These are phyloP conservation scores for Laupala kohalensis DNA, from an alignment of 1,140 invertebrate genomes.

Conservation along the genomic window DNA sequence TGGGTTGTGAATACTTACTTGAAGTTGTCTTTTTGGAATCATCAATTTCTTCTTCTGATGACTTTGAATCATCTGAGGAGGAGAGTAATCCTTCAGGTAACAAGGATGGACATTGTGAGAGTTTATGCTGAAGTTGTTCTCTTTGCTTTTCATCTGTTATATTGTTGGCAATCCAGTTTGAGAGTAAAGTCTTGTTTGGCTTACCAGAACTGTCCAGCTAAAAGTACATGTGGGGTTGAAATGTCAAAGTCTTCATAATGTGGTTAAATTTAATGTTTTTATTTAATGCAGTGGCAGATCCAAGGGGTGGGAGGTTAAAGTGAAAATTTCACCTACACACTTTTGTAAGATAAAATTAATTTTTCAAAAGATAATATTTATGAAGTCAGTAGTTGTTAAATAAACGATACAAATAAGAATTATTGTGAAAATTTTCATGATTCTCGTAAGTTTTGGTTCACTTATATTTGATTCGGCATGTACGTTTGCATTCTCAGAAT, in stretches of 20 bases:
- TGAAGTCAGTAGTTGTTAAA: too few relatives aligned
- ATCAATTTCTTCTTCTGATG: not conserved
- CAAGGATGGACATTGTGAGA: not conserved
- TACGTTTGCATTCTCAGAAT: too few relatives aligned
- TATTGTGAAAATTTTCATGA: too few relatives aligned
- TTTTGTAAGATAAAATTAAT: not conserved
- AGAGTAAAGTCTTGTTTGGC: not conserved
- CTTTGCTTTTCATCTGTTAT: not conserved
- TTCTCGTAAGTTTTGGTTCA: too few relatives aligned
- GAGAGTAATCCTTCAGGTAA: not conserved
- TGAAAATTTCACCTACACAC: too few relatives aligned
- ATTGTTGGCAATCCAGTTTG: not conserved
- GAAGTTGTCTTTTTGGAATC: not conserved
- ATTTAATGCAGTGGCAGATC: too few relatives aligned
- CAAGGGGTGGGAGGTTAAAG: too few relatives aligned
- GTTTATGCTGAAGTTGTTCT: not conserved
- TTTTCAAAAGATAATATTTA: not conserved
- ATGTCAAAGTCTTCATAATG: too few relatives aligned
- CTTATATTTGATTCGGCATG: too few relatives aligned
- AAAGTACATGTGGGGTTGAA: not conserved
- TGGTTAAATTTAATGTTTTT: too few relatives aligned
- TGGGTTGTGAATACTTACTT: not conserved
- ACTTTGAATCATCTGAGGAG: not conserved
- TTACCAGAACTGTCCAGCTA: not conserved
- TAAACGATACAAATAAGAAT: too few relatives aligned